phyloP scores from a whole-genome alignment of 2,888 invertebrate species.

The Drosophila barbarae region DNA sequence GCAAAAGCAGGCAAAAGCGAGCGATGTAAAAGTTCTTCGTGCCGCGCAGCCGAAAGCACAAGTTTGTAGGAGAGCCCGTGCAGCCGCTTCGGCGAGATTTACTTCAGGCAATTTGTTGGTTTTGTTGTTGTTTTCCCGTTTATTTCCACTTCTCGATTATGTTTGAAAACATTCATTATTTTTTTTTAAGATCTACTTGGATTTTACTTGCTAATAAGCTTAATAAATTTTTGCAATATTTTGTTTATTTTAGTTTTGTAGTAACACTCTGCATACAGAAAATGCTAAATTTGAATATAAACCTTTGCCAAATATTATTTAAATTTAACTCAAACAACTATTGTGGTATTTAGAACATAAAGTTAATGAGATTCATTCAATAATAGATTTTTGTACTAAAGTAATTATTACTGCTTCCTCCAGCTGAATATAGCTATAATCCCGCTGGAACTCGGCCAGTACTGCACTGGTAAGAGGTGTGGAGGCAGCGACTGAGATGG shows the following conservation, averaged over 20 bases:
- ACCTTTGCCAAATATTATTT: background rate
- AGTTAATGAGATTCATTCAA: background rate
- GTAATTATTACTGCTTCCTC: background rate
- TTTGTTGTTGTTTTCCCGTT: too few species aligned
- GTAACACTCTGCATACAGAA: too few species aligned
- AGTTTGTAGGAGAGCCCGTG: slow-evolving; percentile 22
- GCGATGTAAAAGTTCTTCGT: slow-evolving; percentile 69
- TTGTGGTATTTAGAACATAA: background rate
- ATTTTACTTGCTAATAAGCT: background rate
- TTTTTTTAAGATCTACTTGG: background rate
- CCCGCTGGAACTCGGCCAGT: background rate
- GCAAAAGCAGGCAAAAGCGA: slow-evolving; percentile 48
- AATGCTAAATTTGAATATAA: background rate
- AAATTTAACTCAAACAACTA: too few species aligned
- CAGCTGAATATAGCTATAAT: background rate
- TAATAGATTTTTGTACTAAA: background rate
- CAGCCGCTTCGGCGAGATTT: slow-evolving; percentile 13
- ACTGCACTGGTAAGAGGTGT: slow-evolving; percentile 37
- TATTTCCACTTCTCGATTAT: background rate
- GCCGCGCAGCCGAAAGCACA: slow-evolving; percentile 46
- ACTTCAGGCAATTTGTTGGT: background rate
- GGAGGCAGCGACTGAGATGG: slow-evolving; percentile 24
- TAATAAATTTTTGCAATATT: background rate
- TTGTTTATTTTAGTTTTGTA: too few species aligned
- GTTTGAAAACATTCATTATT: background rate